phyloP scores from a whole-genome alignment of 2,113 vertebrate species.

The Carettochelys insculpta region DNA sequence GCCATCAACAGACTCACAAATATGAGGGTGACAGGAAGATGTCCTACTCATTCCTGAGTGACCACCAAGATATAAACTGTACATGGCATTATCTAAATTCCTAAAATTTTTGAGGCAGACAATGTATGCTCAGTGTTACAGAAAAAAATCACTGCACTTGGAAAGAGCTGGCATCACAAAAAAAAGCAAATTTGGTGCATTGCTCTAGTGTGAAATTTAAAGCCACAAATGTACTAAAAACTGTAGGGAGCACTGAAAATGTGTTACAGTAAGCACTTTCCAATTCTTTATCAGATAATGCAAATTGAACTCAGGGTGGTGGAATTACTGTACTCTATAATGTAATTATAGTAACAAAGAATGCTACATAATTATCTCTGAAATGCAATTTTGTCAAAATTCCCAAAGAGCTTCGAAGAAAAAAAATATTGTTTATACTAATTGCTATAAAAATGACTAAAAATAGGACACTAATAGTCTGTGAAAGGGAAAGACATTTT shows the following conservation, averaged over 20 bases:
- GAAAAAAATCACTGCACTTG: not conserved
- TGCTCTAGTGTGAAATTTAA: not conserved
- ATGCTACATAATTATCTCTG: not conserved
- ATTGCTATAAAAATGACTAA: not conserved
- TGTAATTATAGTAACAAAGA: not conserved
- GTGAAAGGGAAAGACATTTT: not conserved
- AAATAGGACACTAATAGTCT: not conserved
- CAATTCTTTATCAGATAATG: conserved; percentile 3
- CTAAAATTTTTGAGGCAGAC: not conserved
- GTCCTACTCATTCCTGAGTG: no score
- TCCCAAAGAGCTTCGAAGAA: not conserved
- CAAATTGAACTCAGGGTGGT: not conserved
- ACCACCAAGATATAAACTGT: no score
- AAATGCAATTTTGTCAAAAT: not conserved
- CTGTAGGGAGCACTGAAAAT: not conserved
- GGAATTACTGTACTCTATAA: not conserved
- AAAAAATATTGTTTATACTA: not conserved
- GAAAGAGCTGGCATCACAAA: not conserved
- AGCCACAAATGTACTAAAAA: not conserved
- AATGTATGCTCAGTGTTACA: not conserved
- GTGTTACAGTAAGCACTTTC: not conserved
- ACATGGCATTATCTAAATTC: not conserved
- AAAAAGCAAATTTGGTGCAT: not conserved
- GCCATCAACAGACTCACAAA: no score
- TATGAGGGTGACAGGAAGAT: no score